Conservation (phyloP, 2,113 vertebrate species). For the Uropsilus gracilis region DNA sequence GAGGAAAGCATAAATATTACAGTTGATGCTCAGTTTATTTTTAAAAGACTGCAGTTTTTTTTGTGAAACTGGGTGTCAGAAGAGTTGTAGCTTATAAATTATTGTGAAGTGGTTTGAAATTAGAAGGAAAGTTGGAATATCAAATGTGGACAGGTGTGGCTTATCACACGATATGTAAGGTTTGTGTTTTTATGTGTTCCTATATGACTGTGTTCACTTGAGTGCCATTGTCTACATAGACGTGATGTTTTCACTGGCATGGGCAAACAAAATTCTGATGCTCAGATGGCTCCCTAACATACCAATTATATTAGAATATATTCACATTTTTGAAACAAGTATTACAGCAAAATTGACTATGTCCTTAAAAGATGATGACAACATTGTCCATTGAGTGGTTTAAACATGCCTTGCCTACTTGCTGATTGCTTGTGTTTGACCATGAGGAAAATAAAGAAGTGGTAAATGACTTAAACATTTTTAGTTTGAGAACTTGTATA, state of each 20-base stretch:
- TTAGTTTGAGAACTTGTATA: neutral
- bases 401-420: slow-evolving; percentile 27
- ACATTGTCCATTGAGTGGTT: neutral
- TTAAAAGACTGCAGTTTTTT: neutral
- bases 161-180: neutral
- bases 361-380: slow-evolving; percentile 14
- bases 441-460: slow-evolving; percentile 10
- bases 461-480: slow-evolving; percentile 27
- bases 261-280: neutral
- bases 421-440: neutral
- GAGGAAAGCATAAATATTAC: neutral
- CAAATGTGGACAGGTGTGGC: neutral
- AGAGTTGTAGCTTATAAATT: neutral
- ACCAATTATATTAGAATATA: neutral
- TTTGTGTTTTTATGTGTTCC: neutral
- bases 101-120: neutral
- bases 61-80: neutral
- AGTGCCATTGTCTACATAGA: neutral
- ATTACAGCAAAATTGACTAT: neutral
- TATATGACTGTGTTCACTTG: neutral
- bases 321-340: neutral
- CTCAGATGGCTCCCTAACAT: neutral
- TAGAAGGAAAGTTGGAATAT: neutral
- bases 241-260: neutral
- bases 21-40: neutral